phyloP scores from a whole-genome alignment of 2,113 vertebrate species.

The Thryonomys swinderianus region DNA sequence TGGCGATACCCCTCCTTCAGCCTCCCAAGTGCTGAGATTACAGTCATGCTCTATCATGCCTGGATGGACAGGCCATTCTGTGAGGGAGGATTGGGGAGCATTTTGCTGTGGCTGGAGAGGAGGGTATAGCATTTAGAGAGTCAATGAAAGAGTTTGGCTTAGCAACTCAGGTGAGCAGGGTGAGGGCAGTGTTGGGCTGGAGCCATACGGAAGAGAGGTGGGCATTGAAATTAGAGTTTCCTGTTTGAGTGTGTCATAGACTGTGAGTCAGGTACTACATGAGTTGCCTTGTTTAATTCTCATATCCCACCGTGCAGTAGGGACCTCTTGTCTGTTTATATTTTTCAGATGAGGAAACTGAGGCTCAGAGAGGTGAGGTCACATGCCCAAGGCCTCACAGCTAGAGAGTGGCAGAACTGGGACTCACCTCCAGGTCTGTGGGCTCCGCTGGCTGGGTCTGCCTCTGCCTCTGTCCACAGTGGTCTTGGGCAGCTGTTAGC shows the following conservation, averaged over 20 bases:
- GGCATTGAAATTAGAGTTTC: slow-evolving; percentile 35
- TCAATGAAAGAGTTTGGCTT: neutral
- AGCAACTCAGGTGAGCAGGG: neutral
- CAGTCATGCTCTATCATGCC: neutral
- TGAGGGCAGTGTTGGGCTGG: neutral
- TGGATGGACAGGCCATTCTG: neutral
- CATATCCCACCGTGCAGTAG: neutral
- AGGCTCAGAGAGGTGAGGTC: slow-evolving; percentile 80
- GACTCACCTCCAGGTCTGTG: slow-evolving; percentile 76
- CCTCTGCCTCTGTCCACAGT: neutral
- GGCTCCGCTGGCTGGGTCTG: slow-evolving; percentile 52
- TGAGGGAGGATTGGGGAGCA: neutral
- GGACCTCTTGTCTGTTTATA: slow-evolving; percentile 68
- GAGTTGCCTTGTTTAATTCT: neutral
- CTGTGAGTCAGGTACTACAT: neutral
- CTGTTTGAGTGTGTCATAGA: neutral
- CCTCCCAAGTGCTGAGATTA: neutral
- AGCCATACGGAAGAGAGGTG: neutral
- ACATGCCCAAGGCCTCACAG: slow-evolving; percentile 74
- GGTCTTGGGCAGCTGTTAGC: neutral
- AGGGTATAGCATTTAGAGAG: neutral
- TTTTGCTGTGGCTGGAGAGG: neutral
- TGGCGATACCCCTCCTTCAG: neutral
- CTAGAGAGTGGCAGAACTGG: slow-evolving; percentile 74
- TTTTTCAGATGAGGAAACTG: slow-evolving; percentile 80